Evolutionary conservation across 2,888 invertebrate species (phyloP), one percentile per base, ranked within the genome.

Genomic region (Phengaris alcon): DNA sequence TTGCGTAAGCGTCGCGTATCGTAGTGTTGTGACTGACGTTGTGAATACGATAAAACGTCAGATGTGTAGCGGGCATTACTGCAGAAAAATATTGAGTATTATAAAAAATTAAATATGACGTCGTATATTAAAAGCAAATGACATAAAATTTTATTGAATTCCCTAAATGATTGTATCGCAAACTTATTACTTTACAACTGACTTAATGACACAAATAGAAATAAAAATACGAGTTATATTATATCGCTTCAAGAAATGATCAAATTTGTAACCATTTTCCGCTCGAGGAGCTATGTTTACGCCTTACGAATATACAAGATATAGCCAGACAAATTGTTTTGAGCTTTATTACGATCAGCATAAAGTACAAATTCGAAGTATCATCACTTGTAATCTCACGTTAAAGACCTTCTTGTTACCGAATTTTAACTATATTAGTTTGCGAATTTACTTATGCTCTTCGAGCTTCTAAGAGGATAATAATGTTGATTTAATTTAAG

Each of bases 181-280:
- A 69, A 48, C 5, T 69, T n/a, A 72, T 22, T 72, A 13, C 52
- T 22, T 54, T 35, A 52, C 22, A 51, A 35, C 44, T 13, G 52
- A 35, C 52, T 72, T 44, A 54, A 72, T 72, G 12, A 3, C 12
- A 52, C 22, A 6, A 72, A 54, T 54, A 12, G 54, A 52, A 72
- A 72, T 72, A 54, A 54, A 54, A 72, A 54, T 72, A 35, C 22
- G 72, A 35, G 13, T 72, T 52, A 52, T 54, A 51, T 70, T 22
- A 68, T 44, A 35, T n/a, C 46, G 35, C 72, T 72, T 51, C 22
- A 15, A 51, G 46, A 52, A 52, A 35, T 72, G 54, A 72, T 72
- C 52, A 72, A 72, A 72, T 72, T 72, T 54, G 35, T 72, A 72
- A 72, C 54, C 72, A 72, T 72, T 72, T 72, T 72, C 72, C 72